Evolutionary conservation across 2,888 invertebrate genomes (phyloP).

Genomic region (Bugulina stolonifera): DNA sequence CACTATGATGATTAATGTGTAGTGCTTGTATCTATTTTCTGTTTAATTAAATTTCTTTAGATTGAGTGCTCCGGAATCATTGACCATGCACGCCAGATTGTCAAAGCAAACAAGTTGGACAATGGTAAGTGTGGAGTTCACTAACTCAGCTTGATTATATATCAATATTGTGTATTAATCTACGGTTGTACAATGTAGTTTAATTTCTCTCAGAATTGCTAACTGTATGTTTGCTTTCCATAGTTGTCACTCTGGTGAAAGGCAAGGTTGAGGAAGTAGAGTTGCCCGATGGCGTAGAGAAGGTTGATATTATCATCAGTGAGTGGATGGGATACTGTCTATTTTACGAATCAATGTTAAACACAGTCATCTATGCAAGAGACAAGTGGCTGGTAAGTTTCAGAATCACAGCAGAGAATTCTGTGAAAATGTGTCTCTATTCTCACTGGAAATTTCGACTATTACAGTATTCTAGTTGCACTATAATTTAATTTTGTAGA

Average conservation of each 20-base stretch:
- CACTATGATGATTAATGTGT: no score
- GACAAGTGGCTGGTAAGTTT: constrained; percentile 81
- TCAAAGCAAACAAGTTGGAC: constrained; percentile 62
- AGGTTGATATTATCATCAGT: constrained; percentile 83
- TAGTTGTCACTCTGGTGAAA: constrained; percentile 53
- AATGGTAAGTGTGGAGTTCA: constrained; percentile 49
- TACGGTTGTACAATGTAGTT: no score
- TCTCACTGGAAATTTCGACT: no score
- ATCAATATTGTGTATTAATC: no score
- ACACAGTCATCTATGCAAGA: constrained; percentile 94
- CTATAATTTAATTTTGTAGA: no score
- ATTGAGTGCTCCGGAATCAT: constrained; percentile 99
- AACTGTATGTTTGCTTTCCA: background rate
- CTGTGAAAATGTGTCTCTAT: no score
- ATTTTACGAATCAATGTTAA: constrained; percentile 99
- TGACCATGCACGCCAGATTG: constrained; percentile 90
- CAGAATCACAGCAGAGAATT: no score
- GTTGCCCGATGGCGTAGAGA: constrained; percentile 78
- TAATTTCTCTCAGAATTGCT: no score
- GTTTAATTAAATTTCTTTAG: constrained; percentile 44
- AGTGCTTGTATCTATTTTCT: no score
- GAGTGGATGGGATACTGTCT: constrained; percentile 82
- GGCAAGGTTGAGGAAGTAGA: constrained; percentile 85
- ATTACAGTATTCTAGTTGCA: no score
- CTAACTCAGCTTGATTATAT: no score